Evolutionary conservation across 2,797 vertebrate species (phyloP).

Genomic region (Diceros bicornis): DNA sequence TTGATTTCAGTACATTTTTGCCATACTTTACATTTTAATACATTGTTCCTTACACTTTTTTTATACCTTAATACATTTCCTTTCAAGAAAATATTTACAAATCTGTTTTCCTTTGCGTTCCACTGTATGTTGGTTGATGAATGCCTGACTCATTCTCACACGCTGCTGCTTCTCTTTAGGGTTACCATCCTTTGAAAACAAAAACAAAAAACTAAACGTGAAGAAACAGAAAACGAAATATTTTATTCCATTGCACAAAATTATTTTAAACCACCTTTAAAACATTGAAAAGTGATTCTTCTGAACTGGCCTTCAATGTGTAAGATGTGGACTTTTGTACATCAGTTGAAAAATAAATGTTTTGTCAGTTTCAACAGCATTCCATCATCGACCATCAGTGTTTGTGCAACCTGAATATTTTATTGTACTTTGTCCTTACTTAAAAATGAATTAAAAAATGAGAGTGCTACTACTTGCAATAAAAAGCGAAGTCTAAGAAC

Average conservation of each 20-base stretch:
- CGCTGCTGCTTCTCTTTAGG: slow-evolving; percentile 92
- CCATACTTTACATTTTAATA: neutral
- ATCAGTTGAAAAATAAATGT: slow-evolving; percentile 9
- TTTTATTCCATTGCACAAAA: slow-evolving; percentile 54
- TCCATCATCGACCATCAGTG: neutral
- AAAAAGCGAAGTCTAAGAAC: neutral
- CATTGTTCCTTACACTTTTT: slow-evolving; percentile 40
- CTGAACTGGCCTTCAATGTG: neutral
- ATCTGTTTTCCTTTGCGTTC: slow-evolving; percentile 98
- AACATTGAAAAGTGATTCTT: slow-evolving; percentile 27
- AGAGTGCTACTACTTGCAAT: slow-evolving; percentile 20
- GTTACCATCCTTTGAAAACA: slow-evolving; percentile 92
- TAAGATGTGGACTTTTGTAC: slow-evolving; percentile 3
- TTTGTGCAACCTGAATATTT: slow-evolving; percentile 29
- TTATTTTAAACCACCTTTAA: slow-evolving; percentile 57
- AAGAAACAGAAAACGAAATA: slow-evolving; percentile 55
- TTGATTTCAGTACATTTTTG: neutral
- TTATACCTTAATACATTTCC: slow-evolving; percentile 97
- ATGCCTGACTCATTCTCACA: slow-evolving; percentile 98
- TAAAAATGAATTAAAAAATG: slow-evolving; percentile 6
- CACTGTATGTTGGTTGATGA: slow-evolving; percentile 98
- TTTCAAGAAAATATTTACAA: slow-evolving; percentile 99
- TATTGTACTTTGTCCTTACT: neutral
- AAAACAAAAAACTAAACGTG: slow-evolving; percentile 20
- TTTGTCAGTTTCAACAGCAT: slow-evolving; percentile 37